phyloP scores from a whole-genome alignment of 1,140 invertebrate species.

The Euwallacea fornicatus region DNA sequence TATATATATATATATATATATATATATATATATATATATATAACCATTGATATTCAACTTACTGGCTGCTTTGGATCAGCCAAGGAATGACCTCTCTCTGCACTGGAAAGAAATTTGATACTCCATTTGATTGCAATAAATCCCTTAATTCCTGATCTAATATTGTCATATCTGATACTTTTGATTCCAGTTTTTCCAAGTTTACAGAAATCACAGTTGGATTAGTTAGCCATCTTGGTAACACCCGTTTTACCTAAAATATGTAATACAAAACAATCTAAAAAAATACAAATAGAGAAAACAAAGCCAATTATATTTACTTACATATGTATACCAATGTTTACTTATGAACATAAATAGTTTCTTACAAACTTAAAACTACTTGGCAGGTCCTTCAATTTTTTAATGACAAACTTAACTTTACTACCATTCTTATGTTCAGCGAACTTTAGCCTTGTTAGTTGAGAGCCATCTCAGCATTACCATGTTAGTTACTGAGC shows the following conservation, averaged over 20 bases:
- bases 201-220: conserved; percentile 75
- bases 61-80: conserved; percentile 58
- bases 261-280: conserved; percentile 7
- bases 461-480: too few relatives aligned
- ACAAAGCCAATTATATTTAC: background rate
- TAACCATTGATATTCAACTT: too few relatives aligned
- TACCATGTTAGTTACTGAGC: too few relatives aligned
- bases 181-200: conserved; percentile 62
- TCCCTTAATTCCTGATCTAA: conserved; percentile 66
- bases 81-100: conserved; percentile 83
- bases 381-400: too few relatives aligned
- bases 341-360: background rate
- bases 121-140: conserved; percentile 70
- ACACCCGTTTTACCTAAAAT: conserved; percentile 58
- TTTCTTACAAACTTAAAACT: too few relatives aligned
- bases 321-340: background rate
- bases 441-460: too few relatives aligned
- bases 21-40: too few relatives aligned
- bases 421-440: too few relatives aligned
- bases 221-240: conserved; percentile 85
- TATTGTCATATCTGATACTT: conserved; percentile 62
- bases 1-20: too few relatives aligned
- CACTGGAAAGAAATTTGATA: conserved; percentile 84
- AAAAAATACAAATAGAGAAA: conserved; percentile 1
- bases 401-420: too few relatives aligned